A percentile compares a stretch with the other conserved stretches of the same genome.
Conservation (phyloP, 2,797 vertebrate genomes). For the Hylomyscus alleni region DNA sequence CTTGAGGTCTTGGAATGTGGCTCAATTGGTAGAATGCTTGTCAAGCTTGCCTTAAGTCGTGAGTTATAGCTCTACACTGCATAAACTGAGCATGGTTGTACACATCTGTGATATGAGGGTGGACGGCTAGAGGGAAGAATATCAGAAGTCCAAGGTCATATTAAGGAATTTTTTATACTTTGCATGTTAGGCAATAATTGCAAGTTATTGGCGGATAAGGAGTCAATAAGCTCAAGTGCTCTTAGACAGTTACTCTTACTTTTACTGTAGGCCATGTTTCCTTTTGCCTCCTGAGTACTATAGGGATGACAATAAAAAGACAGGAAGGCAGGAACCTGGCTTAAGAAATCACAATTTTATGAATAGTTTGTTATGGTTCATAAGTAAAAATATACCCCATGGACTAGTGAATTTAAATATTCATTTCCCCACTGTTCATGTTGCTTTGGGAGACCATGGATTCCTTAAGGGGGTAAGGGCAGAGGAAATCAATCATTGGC, state of each 20-base stretch:
- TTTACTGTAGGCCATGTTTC: not conserved
- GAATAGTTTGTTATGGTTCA: not conserved
- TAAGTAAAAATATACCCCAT: not conserved
- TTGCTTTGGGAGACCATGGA: not conserved
- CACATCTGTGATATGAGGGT: not conserved
- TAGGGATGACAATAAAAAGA: not conserved
- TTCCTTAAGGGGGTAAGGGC: not conserved
- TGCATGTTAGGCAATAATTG: not conserved
- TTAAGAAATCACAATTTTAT: not conserved
- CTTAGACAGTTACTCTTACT: not conserved
- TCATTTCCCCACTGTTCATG: not conserved
- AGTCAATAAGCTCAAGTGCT: not conserved
- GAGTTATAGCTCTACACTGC: not conserved
- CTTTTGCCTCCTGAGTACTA: rapidly evolving
- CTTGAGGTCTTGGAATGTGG: not conserved
- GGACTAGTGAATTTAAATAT: not conserved
- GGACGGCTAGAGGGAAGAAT: not conserved
- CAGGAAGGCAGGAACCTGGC: not conserved
- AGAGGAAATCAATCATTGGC: not conserved
- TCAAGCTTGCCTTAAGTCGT: not conserved
- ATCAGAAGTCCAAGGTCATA: not conserved
- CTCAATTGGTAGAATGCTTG: not conserved
- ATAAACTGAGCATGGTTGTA: not conserved
- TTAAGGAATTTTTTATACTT: not conserved
- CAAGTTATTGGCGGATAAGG: not conserved